These are phyloP conservation scores for Zaprionus africanus DNA, from an alignment of 1,140 invertebrate species.

Conservation along the genomic window DNA sequence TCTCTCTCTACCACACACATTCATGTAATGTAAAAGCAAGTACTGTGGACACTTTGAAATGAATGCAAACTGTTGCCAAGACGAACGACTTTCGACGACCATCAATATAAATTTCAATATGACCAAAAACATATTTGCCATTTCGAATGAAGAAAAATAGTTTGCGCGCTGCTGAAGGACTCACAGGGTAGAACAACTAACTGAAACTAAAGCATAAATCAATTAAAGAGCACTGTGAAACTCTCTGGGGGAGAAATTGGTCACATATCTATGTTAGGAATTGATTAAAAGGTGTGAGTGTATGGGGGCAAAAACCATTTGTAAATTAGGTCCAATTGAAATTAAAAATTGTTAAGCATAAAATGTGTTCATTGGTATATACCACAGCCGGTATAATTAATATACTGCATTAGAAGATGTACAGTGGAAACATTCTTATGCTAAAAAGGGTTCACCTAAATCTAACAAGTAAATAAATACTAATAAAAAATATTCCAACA, in stretches of 20 bases:
- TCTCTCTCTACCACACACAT: neutral
- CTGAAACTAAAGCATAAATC: constrained; percentile 30
- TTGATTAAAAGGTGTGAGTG: neutral
- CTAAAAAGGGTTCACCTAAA: neutral
- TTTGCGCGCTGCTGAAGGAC: constrained; percentile 14
- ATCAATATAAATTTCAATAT: constrained; percentile 74
- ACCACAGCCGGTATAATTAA: neutral
- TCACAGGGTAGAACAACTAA: neutral
- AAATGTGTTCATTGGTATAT: neutral
- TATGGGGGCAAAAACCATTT: neutral
- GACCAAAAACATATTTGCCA: constrained; percentile 56
- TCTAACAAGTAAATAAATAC: neutral
- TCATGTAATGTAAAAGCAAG: constrained; percentile 12
- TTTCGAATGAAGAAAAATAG: constrained; percentile 54
- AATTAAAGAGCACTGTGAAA: constrained; percentile 18
- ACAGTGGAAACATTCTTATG: neutral
- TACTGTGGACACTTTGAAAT: constrained; percentile 42
- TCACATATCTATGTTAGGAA: neutral
- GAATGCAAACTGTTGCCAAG: constrained; percentile 68
- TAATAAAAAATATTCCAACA: neutral
- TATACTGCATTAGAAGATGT: neutral
- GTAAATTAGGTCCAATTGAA: neutral
- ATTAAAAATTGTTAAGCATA: neutral
- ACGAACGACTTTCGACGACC: constrained; percentile 45
- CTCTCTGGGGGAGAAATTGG: neutral